These are phyloP conservation scores for Horisme vitalbata DNA, from an alignment of 2,888 invertebrate genomes.

Conservation along the genomic window DNA sequence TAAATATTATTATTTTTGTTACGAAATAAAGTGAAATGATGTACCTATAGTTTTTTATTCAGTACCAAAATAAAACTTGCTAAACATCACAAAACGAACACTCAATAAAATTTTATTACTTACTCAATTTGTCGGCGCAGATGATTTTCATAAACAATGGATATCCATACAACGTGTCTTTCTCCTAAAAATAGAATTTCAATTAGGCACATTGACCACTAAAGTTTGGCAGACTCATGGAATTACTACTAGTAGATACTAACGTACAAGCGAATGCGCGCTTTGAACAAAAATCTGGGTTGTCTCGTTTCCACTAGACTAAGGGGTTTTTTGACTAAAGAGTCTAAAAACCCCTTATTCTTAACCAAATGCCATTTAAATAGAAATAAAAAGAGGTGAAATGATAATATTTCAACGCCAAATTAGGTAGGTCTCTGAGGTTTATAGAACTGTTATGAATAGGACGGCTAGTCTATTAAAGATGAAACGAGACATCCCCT, in stretches of 20 bases:
- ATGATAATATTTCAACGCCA: no score
- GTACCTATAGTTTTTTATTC: slow-evolving; percentile 8
- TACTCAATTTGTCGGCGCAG: slow-evolving; percentile 46
- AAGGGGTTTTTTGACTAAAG: no score
- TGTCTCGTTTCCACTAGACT: neutral
- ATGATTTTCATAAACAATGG: slow-evolving; percentile 60
- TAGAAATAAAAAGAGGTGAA: no score
- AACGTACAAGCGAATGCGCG: neutral
- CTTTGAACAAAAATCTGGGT: neutral
- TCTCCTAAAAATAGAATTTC: slow-evolving; percentile 43
- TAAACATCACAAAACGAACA: slow-evolving; percentile 9
- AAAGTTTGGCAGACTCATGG: neutral
- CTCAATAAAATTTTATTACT: slow-evolving; percentile 28
- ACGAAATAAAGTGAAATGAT: slow-evolving; percentile 42
- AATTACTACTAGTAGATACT: no score
- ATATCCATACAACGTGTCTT: slow-evolving; percentile 31
- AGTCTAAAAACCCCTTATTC: no score
- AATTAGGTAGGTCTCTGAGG: no score
- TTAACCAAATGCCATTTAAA: no score
- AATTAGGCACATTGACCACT: slow-evolving; percentile 5
- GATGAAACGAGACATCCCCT: no score
- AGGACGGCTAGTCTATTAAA: no score
- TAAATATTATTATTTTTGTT: slow-evolving; percentile 45
- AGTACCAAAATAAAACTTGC: slow-evolving; percentile 2
- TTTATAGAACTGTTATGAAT: no score